Conservation (phyloP, 2,888 invertebrate genomes). For the Mesorhabditis spiculigera region DNA sequence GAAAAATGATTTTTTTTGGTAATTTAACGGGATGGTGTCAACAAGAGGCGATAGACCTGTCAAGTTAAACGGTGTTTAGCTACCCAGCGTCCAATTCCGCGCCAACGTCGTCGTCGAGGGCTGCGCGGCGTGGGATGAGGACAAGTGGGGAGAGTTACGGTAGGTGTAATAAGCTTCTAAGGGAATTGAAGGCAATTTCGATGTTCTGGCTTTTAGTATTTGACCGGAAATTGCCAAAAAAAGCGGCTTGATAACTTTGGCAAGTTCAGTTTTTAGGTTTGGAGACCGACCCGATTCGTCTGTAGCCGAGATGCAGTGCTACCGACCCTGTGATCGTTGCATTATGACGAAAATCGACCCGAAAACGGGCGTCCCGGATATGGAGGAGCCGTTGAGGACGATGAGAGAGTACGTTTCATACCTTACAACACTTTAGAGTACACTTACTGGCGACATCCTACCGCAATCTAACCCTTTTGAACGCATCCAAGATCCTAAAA, state of each 20-base stretch:
- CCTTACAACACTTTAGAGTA: neutral
- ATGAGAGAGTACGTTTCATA: slow-evolving; percentile 15
- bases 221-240: neutral
- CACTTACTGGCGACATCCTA: no score
- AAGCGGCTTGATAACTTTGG: neutral
- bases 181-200: no score
- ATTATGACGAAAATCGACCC: slow-evolving; percentile 31
- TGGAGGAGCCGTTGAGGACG: slow-evolving; percentile 27
- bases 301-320: slow-evolving; percentile 25
- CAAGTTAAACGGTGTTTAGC: slow-evolving; percentile 12
- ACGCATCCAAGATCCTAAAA: neutral
- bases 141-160: slow-evolving; percentile 29
- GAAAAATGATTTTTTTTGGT: neutral
- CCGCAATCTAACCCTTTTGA: neutral
- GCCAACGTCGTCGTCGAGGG: slow-evolving; percentile 29
- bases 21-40: neutral
- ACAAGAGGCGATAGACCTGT: neutral
- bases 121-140: slow-evolving; percentile 31
- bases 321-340: slow-evolving; percentile 30
- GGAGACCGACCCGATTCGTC: neutral
- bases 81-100: slow-evolving; percentile 26
- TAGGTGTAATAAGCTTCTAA: slow-evolving; percentile 21
- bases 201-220: neutral
- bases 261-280: neutral
- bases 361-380: slow-evolving; percentile 23